Evolutionary conservation across 2,113 vertebrate genomes (phyloP).

Genomic region (Dromas ardeola): DNA sequence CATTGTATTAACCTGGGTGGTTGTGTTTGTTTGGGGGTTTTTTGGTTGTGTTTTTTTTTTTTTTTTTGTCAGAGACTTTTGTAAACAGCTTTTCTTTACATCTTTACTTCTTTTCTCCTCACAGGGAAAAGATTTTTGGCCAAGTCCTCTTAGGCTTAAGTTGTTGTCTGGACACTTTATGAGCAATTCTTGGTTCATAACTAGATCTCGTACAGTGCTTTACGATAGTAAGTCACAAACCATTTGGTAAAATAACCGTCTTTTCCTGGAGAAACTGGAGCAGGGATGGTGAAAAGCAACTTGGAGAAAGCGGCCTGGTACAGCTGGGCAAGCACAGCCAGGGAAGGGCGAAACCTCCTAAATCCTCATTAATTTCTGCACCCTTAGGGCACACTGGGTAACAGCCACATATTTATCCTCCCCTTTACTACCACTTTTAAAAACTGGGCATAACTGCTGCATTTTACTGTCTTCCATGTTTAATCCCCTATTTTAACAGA

Average conservation of each 20-base stretch:
- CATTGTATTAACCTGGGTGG: background rate
- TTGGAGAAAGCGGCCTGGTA: background rate
- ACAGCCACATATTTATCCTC: background rate
- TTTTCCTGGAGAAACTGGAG: background rate
- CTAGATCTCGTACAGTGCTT: background rate
- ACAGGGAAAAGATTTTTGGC: background rate
- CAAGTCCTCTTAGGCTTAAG: background rate
- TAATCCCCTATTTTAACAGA: background rate
- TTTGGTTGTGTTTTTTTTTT: background rate
- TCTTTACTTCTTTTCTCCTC: background rate
- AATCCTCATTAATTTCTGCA: background rate
- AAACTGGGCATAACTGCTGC: background rate
- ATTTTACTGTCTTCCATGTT: background rate
- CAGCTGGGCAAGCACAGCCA: background rate
- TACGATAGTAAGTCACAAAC: background rate
- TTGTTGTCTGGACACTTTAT: background rate
- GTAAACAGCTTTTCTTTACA: background rate
- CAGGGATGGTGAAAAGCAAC: background rate
- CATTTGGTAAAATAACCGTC: background rate
- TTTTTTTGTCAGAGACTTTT: background rate
- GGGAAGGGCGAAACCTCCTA: background rate
- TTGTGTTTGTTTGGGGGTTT: background rate
- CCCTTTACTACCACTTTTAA: background rate
- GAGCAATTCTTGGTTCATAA: background rate
- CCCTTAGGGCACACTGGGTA: background rate